Base-by-base conservation (phyloP, 2,113 vertebrate genomes). In the Gymnobelideus leadbeateri region DNA sequence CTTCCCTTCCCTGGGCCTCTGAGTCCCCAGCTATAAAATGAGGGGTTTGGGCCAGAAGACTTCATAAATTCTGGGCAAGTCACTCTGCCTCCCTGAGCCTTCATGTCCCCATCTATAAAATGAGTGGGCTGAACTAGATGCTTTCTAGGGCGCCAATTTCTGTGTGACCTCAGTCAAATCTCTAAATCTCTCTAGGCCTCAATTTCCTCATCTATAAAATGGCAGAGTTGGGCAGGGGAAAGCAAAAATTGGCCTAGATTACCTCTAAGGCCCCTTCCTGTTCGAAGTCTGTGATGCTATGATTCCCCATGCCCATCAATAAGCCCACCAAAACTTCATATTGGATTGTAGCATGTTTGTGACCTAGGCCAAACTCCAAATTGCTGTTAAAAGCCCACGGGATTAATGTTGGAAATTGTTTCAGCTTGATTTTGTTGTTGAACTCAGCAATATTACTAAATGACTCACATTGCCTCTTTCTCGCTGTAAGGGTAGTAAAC, bases 321-420 rank as follows among this genome's bases (percentile, higher is more conserved):
- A 55, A 94, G 3, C 5, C 89, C 10, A 89, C 2, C 16, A 92
- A 43, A 26, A 91, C 57, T 92, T 95, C 54, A 90, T 91, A 51
- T 96, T 92, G 57, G 90, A 92, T 3, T 49, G 61, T 12, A 50
- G 43, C 84, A 21, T 92, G 93, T 96, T 95, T 93, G 43, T 94
- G 51, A 3, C 14, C 14, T 94, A 8, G 4, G 51, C 54, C 51
- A 91, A 95, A 51, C 91, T 11, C 43, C 91, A 92, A 92, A 61
- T 55, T 92, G 91, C 89, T 89, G 25, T 96, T 92, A 84, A 94
- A 96, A 91, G 8, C 3, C 31, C 47, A 84, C 51, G n/a, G 10
- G 46, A 91, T 91, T 91, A 89, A 94, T 95, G n/a, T 51, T 94
- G 46, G 89, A 94, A 94, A 47, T 93, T 46, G 31, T 93, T 91